phyloP scores from a whole-genome alignment of 2,888 invertebrate species.

The Erebia ligea region DNA sequence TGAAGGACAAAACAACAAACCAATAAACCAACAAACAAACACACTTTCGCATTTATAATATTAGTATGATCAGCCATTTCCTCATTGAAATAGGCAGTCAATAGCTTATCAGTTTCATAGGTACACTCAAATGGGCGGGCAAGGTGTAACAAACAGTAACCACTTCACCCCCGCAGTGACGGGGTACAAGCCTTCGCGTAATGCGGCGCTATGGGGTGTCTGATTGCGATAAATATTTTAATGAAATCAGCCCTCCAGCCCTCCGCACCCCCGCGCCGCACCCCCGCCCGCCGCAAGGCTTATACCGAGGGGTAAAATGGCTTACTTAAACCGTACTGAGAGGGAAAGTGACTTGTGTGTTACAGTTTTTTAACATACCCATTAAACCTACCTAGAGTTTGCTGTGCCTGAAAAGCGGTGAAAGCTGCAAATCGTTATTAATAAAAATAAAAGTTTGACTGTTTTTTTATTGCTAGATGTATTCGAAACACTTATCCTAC shows the following conservation, averaged over 20 bases:
- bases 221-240: slow-evolving; percentile 47
- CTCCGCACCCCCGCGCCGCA: slow-evolving; percentile 22
- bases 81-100: no score
- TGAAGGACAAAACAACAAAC: no score
- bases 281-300: slow-evolving; percentile 17
- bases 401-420: no score
- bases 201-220: slow-evolving; percentile 49
- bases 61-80: no score
- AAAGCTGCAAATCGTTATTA: no score
- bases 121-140: not conserved
- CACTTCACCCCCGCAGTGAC: not conserved
- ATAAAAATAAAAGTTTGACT: no score
- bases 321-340: slow-evolving; percentile 4
- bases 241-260: slow-evolving; percentile 43
- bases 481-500: no score
- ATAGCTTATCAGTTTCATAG: not conserved
- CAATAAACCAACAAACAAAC: no score
- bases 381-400: no score
- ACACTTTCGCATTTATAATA: no score
- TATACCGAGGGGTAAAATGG: slow-evolving; percentile 31
- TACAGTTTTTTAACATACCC: no score
- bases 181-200: slow-evolving; percentile 33
- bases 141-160: slow-evolving; percentile 1
- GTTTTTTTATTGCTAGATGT: no score
- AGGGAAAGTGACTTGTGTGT: not conserved